These are phyloP conservation scores for Helicorthomorpha holstii DNA, from an alignment of 1,140 invertebrate species.

Conservation along the genomic window DNA sequence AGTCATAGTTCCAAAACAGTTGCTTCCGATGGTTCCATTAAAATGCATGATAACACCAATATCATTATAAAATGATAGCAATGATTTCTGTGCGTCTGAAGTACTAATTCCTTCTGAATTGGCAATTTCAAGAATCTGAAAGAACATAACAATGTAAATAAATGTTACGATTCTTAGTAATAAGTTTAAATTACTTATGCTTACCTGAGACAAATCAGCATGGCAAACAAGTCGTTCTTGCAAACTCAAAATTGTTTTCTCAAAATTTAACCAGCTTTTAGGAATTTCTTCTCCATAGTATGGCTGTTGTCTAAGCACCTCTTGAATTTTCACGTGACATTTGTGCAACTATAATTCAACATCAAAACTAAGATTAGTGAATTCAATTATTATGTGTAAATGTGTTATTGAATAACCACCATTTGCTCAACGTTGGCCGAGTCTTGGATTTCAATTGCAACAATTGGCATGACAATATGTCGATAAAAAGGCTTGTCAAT, in stretches of 20 bases:
- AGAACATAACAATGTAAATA: background rate
- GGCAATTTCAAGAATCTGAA: background rate
- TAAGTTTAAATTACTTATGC: background rate
- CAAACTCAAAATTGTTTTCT: background rate
- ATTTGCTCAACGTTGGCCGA: background rate
- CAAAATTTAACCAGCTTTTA: background rate
- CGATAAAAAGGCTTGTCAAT: background rate
- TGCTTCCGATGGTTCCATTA: background rate
- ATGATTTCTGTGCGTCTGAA: background rate
- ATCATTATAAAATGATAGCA: background rate
- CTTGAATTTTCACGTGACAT: too few relatives aligned
- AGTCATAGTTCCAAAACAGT: background rate
- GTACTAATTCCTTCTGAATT: background rate
- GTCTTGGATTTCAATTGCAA: background rate
- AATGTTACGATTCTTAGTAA: background rate
- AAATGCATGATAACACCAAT: background rate
- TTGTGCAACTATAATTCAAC: too few relatives aligned
- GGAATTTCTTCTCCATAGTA: background rate
- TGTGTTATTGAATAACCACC: too few relatives aligned
- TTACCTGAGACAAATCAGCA: background rate
- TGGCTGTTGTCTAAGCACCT: background rate
- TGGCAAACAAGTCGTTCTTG: background rate
- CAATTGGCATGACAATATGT: background rate
- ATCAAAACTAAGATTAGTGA: too few relatives aligned
- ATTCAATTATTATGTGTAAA: too few relatives aligned